These are phyloP conservation scores for Etheostoma perlongum DNA, from an alignment of 2,797 vertebrate genomes.

Conservation along the genomic window DNA sequence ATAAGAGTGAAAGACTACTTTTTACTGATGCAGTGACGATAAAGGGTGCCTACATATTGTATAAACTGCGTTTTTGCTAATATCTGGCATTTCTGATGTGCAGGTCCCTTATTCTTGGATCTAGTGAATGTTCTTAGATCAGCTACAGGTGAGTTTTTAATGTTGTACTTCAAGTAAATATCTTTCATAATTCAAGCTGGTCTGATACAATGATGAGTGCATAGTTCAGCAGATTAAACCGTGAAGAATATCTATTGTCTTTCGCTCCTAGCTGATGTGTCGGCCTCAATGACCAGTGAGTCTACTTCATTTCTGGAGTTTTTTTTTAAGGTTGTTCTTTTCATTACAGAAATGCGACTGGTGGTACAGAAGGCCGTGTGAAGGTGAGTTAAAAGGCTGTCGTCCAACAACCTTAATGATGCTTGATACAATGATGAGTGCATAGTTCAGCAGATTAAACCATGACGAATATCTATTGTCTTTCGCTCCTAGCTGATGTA, in stretches of 20 bases:
- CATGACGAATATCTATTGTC: slow-evolving; percentile 74
- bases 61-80: fast-evolving
- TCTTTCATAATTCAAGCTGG: fast-evolving
- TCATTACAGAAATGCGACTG: neutral
- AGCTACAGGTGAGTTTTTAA: slow-evolving; percentile 16
- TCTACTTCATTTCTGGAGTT: fast-evolving
- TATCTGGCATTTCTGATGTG: neutral
- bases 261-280: slow-evolving; percentile 82
- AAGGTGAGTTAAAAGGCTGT: slow-evolving; percentile 34
- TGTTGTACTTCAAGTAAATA: fast-evolving
- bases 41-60: fast-evolving
- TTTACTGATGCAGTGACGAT: slow-evolving; percentile 87
- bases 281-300: fast-evolving
- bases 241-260: slow-evolving; percentile 75
- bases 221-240: slow-evolving; percentile 80
- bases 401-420: fast-evolving
- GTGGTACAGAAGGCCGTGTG: fast-evolving
- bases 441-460: slow-evolving; percentile 90
- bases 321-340: fast-evolving
- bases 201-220: slow-evolving; percentile 81
- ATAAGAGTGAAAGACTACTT: slow-evolving; percentile 86
- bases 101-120: slow-evolving; percentile 23
- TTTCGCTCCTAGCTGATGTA: slow-evolving; percentile 93
- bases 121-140: fast-evolving
- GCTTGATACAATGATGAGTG: slow-evolving; percentile 85